Conservation (phyloP, 2,888 invertebrate genomes). For the Pammene fasciana region DNA sequence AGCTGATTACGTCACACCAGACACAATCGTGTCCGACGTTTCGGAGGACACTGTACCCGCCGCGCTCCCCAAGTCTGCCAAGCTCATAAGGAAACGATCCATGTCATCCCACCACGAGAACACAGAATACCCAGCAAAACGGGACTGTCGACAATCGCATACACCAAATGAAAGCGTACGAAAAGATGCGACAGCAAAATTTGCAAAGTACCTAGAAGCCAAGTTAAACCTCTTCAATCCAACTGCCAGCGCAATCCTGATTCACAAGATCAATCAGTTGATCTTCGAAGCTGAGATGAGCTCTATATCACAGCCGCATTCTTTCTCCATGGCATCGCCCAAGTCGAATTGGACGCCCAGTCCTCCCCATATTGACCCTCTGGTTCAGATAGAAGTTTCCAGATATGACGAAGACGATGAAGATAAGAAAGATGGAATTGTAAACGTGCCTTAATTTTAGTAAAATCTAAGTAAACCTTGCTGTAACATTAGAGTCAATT, state of each 20-base stretch:
- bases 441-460: not conserved
- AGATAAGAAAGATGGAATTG: conserved; percentile 12
- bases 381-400: conserved; percentile 22
- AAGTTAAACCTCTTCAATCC: conserved; percentile 33
- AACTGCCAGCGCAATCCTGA: conserved; percentile 32
- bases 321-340: conserved; percentile 17
- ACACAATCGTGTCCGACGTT: not conserved
- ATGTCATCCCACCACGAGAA: conserved; percentile 13
- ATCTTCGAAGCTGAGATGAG: conserved; percentile 36
- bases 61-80: conserved; percentile 3
- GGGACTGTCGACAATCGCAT: conserved; percentile 1
- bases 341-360: conserved; percentile 23
- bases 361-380: conserved; percentile 8
- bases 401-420: conserved; percentile 14
- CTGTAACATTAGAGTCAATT: not conserved
- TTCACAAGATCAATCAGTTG: conserved; percentile 38
- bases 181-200: conserved; percentile 33
- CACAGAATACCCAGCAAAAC: conserved; percentile 7
- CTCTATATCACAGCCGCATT: conserved; percentile 22
- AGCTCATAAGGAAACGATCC: conserved; percentile 12
- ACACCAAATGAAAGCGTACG: conserved; percentile 11
- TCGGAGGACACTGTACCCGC: not conserved
- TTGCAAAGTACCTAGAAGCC: conserved; percentile 29
- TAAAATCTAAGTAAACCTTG: not conserved
- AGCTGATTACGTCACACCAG: conserved; percentile 6